Base-by-base conservation (phyloP, 2,113 vertebrate species). In the Erpornis zantholeuca region DNA sequence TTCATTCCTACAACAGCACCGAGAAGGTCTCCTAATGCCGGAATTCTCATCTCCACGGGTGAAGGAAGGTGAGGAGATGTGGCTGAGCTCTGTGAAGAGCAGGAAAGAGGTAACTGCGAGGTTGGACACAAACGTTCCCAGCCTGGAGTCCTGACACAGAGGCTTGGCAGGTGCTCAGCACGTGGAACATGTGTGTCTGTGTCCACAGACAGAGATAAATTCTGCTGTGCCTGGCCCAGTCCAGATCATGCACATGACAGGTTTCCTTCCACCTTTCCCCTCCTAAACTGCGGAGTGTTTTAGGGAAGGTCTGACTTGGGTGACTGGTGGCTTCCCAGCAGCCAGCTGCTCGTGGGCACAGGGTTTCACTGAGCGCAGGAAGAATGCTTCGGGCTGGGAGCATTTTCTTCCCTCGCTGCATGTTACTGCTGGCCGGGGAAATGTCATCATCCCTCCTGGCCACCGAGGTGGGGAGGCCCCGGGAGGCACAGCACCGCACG, bases 151-250 rank as follows among this genome's bases (percentile, higher is more conserved):
- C 44, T 11, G 68, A 19, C 1, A 4, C 38, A 18, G 73, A 24
- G 49, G 31, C 52, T 56, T 5, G 2, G 15, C 7, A 4, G 68
- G 21, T 3, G 24, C 2, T 17, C 25, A 25, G 53, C n/a, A 8
- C 16, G 3, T 0, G 17, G 5, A n/a, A 12, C 27, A 7, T 1
- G 1, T 0, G 16, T 16, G 10, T 53, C 53, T 2, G 5, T 0
- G 19, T 6, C 12, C 36, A n/a, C n/a, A 14, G 1, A 19, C 25
- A 31, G 2, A 21, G 14, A 1, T 1, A 2, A 25, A 13, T 9
- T 10, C 29, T 28, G 36, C 68, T 13, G 29, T 5, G n/a, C 61
- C 61, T 25, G 49, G 6, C 56, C 14, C 27, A 19, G 36, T 6
- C 81, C 54, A 8, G 29, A 3, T 12, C 33, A 8, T 0, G 5